phyloP scores from a whole-genome alignment of 2,888 invertebrate species.

The Chalcis sispes region DNA sequence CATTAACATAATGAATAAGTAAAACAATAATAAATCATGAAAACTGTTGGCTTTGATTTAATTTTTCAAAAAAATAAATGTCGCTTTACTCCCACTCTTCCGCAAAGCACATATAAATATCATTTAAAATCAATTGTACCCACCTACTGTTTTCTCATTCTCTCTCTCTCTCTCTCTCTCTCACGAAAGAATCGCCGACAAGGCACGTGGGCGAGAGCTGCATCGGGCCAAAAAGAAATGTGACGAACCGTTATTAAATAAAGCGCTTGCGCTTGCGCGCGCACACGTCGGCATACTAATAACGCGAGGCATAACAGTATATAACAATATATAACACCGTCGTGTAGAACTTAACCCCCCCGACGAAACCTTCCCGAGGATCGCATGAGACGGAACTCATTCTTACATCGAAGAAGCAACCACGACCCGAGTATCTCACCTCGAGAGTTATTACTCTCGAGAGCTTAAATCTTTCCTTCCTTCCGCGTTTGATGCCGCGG shows the following conservation, averaged over 20 bases:
- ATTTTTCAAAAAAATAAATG: not conserved
- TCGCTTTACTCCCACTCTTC: no score
- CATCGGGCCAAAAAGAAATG: constrained; percentile 23
- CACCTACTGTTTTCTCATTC: no score
- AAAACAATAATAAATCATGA: no score
- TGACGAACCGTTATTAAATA: constrained; percentile 50
- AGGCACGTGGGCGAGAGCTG: not conserved
- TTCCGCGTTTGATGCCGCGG: constrained; percentile 26
- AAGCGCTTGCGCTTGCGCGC: constrained; percentile 13
- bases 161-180: no score
- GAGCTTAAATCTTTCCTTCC: not conserved
- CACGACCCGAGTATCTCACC: not conserved
- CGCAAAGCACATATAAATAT: not conserved
- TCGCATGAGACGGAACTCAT: no score
- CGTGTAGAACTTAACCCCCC: not conserved
- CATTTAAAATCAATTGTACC: not conserved
- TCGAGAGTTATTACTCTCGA: not conserved
- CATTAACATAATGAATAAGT: no score
- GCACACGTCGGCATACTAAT: constrained; percentile 1
- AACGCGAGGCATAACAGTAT: not conserved
- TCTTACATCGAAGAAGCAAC: no score
- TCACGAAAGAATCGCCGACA: not conserved
- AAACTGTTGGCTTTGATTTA: no score
- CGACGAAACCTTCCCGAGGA: not conserved
- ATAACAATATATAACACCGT: not conserved